A percentile compares a stretch with the other conserved stretches of the same genome.
These are phyloP conservation scores for Adelphocoris suturalis DNA, from an alignment of 2,888 invertebrate genomes.

Conservation along the genomic window DNA sequence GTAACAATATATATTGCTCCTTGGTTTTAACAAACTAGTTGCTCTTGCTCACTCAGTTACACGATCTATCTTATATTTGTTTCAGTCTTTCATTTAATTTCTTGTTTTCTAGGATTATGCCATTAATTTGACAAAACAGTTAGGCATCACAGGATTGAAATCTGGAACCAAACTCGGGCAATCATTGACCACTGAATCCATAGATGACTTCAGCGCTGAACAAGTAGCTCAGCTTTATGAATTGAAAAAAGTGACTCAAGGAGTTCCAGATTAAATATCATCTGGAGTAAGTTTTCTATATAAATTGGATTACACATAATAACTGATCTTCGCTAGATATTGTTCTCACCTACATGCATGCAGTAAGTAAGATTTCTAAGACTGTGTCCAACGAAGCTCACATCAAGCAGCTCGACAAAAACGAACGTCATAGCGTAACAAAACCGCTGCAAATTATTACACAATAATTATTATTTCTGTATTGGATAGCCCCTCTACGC, in stretches of 20 bases:
- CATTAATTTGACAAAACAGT: slow-evolving; percentile 85
- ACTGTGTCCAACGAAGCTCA: too few species aligned
- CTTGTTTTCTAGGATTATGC: slow-evolving; percentile 86
- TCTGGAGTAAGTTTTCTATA: background rate
- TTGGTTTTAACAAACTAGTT: too few species aligned
- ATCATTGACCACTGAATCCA: slow-evolving; percentile 82
- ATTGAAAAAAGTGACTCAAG: slow-evolving; percentile 82
- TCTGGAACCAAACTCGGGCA: slow-evolving; percentile 83
- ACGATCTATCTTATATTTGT: too few species aligned
- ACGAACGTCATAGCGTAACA: too few species aligned
- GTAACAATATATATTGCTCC: background rate
- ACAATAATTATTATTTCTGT: too few species aligned
- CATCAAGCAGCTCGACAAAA: too few species aligned
- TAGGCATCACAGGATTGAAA: slow-evolving; percentile 84
- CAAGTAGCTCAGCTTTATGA: slow-evolving; percentile 92
- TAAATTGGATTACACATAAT: background rate
- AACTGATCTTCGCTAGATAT: too few species aligned
- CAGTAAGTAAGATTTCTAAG: too few species aligned
- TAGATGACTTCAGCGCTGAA: slow-evolving; percentile 88
- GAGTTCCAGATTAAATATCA: background rate
- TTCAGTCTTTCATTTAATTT: background rate
- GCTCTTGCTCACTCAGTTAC: too few species aligned
- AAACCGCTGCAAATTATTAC: too few species aligned
- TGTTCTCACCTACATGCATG: too few species aligned
- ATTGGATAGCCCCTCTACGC: too few species aligned